Base-by-base conservation (phyloP, 2,797 vertebrate genomes). In the Eospalax fontanierii region DNA sequence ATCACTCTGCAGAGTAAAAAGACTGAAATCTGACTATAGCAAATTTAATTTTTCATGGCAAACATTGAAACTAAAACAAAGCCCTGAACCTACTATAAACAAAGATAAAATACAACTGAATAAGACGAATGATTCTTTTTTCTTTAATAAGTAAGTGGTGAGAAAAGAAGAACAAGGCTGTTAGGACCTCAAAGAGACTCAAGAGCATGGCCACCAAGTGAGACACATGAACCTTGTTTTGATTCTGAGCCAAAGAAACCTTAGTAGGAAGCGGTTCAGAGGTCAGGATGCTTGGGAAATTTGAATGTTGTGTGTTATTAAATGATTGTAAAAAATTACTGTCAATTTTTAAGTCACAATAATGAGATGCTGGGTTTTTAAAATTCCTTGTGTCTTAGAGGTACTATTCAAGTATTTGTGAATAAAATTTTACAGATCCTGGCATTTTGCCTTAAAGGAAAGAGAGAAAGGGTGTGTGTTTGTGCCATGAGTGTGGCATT, bases 401-500 rank as follows among this genome's bases (percentile, higher is more conserved):
- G 43, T 76, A 57, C 63, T 70, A 40, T 12, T 90, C 65, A 96
- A 90, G 15, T 74, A 89, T 81, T 92, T 93, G 40, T 89, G 76
- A 87, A 89, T 89, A 54, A 87, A 85, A 70, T 82, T 33, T 54
- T 80, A 35, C 21, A 54, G 24, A 78, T n/a, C n/a, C 68, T 92
- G 43, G 35, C 11, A 87, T n/a, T 91, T 96, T 88, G 63, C 59
- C 95, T 94, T 84, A 85, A 88, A 95, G 86, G 92, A 18, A 63
- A 24, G 40, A 15, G 76, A 71, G 19, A 16, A 26, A 4, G 7
- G 8, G 9, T 43, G 38, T 26, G 7, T 21, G 0, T 70, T 18
- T 4, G 75, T 40, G 80, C 71, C 68, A 91, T 61, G 22, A 89
- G 18, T 66, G 43, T 61, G 33, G 46, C 40, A 5, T 59, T 87